A percentile compares a stretch with the other conserved stretches of the same genome.
These are phyloP conservation scores for Myodes glareolus DNA, from an alignment of 2,113 vertebrate genomes.

Conservation along the genomic window DNA sequence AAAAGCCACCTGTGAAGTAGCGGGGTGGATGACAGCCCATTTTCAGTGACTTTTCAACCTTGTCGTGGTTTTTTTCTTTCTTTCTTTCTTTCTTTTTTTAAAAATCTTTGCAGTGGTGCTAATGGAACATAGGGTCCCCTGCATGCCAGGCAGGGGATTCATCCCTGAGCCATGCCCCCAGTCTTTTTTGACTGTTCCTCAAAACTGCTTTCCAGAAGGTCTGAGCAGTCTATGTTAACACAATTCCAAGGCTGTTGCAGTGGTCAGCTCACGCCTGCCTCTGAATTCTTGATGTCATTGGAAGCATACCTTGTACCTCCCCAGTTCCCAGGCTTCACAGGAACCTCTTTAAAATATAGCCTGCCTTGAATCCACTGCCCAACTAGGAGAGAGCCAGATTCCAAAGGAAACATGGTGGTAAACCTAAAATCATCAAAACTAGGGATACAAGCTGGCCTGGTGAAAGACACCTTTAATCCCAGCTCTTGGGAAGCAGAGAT, in stretches of 20 bases:
- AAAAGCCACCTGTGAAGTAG: not conserved
- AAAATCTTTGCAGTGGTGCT: not conserved
- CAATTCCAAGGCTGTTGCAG: not conserved
- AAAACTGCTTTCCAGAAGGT: not conserved
- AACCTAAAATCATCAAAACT: slow-evolving; percentile 24
- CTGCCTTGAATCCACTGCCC: slow-evolving; percentile 12
- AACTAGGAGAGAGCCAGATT: not conserved
- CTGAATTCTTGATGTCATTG: not conserved
- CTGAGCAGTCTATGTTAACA: not conserved
- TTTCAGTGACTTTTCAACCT: not conserved
- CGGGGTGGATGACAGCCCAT: not conserved
- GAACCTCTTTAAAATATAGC: slow-evolving; percentile 45
- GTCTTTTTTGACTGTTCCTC: not conserved
- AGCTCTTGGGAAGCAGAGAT: not conserved
- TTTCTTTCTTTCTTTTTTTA: not conserved
- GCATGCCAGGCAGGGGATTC: not conserved
- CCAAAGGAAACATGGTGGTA: slow-evolving; percentile 28
- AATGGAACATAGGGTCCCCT: not conserved
- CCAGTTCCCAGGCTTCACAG: not conserved
- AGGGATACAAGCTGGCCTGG: not conserved
- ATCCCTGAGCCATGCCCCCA: not conserved
- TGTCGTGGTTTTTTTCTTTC: not conserved
- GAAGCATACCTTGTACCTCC: not conserved
- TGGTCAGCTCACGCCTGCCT: not conserved
- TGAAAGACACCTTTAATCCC: not conserved